Conservation (phyloP, 2,113 vertebrate genomes). For the Anguilla rostrata region DNA sequence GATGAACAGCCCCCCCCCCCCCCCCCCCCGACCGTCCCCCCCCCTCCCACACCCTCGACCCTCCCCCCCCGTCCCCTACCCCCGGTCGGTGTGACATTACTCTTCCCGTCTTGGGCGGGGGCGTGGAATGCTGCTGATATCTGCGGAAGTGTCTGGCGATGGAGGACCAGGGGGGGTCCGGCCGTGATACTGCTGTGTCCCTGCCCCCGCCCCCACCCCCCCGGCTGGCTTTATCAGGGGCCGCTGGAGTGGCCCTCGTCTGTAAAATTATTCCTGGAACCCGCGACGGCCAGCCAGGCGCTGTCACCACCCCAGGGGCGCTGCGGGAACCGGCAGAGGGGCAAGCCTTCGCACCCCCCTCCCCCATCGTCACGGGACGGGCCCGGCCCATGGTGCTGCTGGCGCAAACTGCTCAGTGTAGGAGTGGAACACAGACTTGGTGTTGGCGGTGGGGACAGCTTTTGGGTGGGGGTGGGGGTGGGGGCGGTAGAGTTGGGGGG, state of each 20-base stretch:
- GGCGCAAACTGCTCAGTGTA: constrained; percentile 17
- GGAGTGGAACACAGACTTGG: constrained; percentile 4
- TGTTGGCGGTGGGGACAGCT: not conserved
- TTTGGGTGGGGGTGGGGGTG: not conserved
- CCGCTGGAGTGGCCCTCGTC: constrained; percentile 34
- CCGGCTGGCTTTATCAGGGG: constrained; percentile 34
- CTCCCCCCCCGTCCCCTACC: not conserved
- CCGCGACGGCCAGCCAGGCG: constrained; percentile 3
- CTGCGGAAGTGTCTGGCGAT: constrained; percentile 48
- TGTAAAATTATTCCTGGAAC: constrained; percentile 30
- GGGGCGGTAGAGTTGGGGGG: too few relatives aligned
- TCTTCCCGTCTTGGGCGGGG: not conserved
- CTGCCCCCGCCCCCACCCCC: not conserved
- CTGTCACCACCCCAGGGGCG: not conserved
- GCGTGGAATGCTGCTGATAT: constrained; percentile 27
- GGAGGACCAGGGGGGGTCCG: constrained; percentile 47
- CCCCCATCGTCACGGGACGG: too few relatives aligned
- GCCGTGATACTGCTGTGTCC: constrained; percentile 42
- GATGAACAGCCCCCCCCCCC: constrained; percentile 9
- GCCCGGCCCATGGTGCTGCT: not conserved
- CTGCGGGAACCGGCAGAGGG: not conserved
- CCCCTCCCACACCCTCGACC: not conserved
- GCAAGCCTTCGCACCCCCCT: too few relatives aligned
- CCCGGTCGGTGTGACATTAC: not conserved
- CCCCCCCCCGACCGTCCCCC: not conserved